These are phyloP conservation scores for Heliconius hewitsoni DNA, from an alignment of 1,140 invertebrate genomes.

Conservation along the genomic window DNA sequence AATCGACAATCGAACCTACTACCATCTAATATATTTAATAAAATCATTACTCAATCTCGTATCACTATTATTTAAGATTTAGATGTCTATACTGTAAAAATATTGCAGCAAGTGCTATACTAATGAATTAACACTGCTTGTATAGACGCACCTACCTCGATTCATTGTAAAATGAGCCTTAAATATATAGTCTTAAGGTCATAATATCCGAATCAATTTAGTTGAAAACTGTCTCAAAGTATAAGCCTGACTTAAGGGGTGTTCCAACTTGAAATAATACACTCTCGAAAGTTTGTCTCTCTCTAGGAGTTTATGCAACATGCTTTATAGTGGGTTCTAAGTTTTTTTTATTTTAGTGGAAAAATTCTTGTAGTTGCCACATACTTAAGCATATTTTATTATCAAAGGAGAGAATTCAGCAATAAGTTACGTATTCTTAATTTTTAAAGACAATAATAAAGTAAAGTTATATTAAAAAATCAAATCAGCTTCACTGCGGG, in stretches of 20 bases:
- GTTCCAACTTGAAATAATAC: slow-evolving; percentile 38
- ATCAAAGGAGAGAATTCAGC: not conserved
- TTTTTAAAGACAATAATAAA: too few relatives aligned
- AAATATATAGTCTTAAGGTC: not conserved
- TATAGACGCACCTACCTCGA: not conserved
- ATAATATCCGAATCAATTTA: slow-evolving; percentile 20
- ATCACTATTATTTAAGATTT: slow-evolving; percentile 3
- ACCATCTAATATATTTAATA: too few relatives aligned
- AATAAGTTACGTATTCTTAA: too few relatives aligned
- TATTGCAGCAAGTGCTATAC: slow-evolving; percentile 1
- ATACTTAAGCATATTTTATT: not conserved
- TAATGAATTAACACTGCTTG: slow-evolving; percentile 21
- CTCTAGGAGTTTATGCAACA: slow-evolving; percentile 26
- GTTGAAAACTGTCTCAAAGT: slow-evolving; percentile 45
- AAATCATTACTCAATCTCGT: too few relatives aligned
- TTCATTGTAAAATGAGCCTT: not conserved
- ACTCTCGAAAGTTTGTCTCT: slow-evolving; percentile 28
- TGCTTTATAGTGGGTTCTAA: not conserved
- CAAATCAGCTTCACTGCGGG: too few relatives aligned
- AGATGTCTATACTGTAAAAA: slow-evolving; percentile 6
- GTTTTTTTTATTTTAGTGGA: not conserved
- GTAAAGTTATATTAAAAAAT: too few relatives aligned
- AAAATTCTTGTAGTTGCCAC: not conserved
- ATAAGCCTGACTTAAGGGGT: slow-evolving; percentile 36
- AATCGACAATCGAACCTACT: too few relatives aligned